Conservation (phyloP, 2,113 vertebrate genomes). For the Agapornis roseicollis region DNA sequence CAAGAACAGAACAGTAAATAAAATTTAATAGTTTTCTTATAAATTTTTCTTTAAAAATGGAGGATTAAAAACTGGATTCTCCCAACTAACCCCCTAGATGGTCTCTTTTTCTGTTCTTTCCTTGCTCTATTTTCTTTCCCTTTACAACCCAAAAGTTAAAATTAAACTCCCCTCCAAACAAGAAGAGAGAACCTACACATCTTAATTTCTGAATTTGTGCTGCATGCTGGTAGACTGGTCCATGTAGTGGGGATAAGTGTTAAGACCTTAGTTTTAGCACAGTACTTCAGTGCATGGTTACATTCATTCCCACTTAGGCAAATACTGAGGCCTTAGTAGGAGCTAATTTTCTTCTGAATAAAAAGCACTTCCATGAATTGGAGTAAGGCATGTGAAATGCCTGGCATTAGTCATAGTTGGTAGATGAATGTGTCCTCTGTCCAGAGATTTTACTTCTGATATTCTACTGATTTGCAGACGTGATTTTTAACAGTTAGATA, state of each 20-base stretch:
- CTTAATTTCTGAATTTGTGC: background rate
- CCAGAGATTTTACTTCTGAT: background rate
- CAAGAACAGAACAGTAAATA: background rate
- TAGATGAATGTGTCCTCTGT: background rate
- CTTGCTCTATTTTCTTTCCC: background rate
- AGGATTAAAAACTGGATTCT: background rate
- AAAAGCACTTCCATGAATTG: background rate
- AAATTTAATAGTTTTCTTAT: background rate
- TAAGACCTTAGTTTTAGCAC: background rate
- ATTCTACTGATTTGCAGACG: background rate
- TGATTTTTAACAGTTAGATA: background rate
- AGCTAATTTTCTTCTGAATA: background rate
- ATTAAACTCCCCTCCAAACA: rapidly evolving
- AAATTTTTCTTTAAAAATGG: background rate
- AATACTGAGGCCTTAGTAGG: background rate
- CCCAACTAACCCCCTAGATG: background rate
- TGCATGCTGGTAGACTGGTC: background rate
- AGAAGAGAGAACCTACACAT: background rate
- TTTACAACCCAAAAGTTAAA: background rate
- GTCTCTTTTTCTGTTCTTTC: background rate
- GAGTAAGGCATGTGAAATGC: background rate
- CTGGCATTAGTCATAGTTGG: background rate
- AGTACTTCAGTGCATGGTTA: background rate
- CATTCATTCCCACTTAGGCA: background rate
- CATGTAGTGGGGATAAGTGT: background rate